These are phyloP conservation scores for Megaptera novaeangliae DNA, from an alignment of 2,113 vertebrate genomes.

Conservation along the genomic window DNA sequence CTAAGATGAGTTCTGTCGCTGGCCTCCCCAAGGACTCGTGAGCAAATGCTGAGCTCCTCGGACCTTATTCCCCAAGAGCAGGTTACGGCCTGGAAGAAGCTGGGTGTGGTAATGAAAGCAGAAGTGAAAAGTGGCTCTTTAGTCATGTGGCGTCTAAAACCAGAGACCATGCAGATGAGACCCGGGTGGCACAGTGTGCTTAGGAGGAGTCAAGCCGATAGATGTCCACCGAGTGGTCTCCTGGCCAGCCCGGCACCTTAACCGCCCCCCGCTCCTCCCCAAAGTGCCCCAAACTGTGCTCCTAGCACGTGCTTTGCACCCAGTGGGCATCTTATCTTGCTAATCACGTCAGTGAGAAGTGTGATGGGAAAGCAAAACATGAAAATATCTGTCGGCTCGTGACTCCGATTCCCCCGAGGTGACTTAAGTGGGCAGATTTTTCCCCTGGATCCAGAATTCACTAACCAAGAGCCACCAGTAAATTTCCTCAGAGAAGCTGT, in stretches of 20 bases:
- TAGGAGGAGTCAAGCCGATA: neutral
- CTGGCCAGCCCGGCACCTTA: neutral
- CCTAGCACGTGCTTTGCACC: neutral
- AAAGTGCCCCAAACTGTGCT: neutral
- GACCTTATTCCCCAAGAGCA: neutral
- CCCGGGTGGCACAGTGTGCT: accelerated
- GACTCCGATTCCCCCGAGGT: neutral
- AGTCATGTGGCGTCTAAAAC: neutral
- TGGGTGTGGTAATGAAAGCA: neutral
- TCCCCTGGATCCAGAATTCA: neutral
- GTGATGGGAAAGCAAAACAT: neutral
- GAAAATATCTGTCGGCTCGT: neutral
- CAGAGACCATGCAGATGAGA: neutral
- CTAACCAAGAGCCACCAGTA: neutral
- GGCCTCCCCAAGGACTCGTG: neutral
- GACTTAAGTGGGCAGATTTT: neutral
- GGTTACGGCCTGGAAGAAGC: neutral
- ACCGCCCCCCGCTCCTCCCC: accelerated
- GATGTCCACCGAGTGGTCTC: neutral
- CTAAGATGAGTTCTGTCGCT: neutral
- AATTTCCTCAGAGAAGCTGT: neutral
- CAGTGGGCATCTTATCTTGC: neutral
- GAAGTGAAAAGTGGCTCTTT: neutral
- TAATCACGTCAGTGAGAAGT: neutral
- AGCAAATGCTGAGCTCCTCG: neutral